phyloP scores from a whole-genome alignment of 1,140 invertebrate genomes.

The Anagrus nilaparvatae region DNA sequence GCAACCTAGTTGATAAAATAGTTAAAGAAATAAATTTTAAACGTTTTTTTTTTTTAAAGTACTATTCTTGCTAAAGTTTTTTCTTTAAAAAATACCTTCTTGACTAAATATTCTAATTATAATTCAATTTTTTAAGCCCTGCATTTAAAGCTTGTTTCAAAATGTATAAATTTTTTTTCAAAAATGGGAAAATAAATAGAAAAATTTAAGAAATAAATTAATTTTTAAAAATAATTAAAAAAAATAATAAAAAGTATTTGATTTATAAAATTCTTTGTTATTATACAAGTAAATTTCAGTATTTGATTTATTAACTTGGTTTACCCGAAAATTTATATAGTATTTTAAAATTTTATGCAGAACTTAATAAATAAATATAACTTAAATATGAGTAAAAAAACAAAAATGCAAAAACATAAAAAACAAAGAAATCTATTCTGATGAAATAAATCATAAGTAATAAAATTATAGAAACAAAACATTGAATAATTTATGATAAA shows the following conservation, averaged over 20 bases:
- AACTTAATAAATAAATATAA: not conserved
- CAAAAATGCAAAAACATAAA: conserved; percentile 11
- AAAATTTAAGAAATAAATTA: too few relatives aligned
- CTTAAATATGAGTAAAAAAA: conserved; percentile 12
- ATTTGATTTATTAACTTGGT: conserved; percentile 7
- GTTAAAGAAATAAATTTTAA: conserved; percentile 2
- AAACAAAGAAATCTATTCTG: too few relatives aligned
- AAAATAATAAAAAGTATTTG: too few relatives aligned
- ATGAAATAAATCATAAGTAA: too few relatives aligned
- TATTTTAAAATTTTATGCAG: not conserved
- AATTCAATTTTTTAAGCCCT: conserved; percentile 1
- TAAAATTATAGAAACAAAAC: too few relatives aligned
- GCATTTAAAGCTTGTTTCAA: too few relatives aligned
- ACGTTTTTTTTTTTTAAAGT: not conserved
- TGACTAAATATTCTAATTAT: not conserved
- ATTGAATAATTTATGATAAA: too few relatives aligned
- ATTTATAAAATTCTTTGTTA: too few relatives aligned
- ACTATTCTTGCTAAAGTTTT: not conserved
- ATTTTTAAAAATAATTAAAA: too few relatives aligned
- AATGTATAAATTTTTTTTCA: conserved; percentile 3
- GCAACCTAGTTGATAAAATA: conserved; percentile 40
- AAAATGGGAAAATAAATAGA: conserved; percentile 5
- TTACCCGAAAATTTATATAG: not conserved
- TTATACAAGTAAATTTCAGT: conserved; percentile 9
- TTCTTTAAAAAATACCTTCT: not conserved